A percentile compares a stretch with the other conserved stretches of the same genome.
phyloP scores from a whole-genome alignment of 2,888 invertebrate species.

The Phytoseiulus persimilis region DNA sequence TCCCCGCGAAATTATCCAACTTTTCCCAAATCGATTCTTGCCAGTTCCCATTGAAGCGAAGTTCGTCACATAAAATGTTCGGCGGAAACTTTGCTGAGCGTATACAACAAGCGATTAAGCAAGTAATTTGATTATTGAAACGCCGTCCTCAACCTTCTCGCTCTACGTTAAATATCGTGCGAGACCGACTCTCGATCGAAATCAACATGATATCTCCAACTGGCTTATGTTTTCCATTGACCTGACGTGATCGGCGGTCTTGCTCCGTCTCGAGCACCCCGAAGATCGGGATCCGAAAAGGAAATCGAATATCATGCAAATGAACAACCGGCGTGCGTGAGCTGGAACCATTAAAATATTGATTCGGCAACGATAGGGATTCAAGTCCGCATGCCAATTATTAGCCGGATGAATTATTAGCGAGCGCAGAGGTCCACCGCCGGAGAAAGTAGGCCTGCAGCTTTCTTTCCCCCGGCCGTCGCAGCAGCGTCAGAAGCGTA shows the following conservation, averaged over 20 bases:
- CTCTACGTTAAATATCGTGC: no score
- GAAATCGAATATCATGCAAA: background rate
- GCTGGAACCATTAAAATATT: background rate
- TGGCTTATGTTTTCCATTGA: background rate
- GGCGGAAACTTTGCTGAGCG: no score
- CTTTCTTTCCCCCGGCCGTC: background rate
- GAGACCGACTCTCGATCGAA: no score
- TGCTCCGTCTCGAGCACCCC: background rate
- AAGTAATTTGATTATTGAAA: no score
- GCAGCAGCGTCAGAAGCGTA: background rate
- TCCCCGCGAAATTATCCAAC: no score
- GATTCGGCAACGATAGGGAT: background rate
- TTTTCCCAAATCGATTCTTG: no score
- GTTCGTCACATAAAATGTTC: no score
- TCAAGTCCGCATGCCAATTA: background rate
- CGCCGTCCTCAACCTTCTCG: no score
- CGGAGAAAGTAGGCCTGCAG: background rate
- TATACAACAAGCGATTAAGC: no score
- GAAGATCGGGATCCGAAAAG: background rate
- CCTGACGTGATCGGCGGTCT: background rate
- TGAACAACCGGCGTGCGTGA: background rate
- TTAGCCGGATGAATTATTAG: background rate
- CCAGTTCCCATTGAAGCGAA: no score
- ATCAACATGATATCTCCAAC: no score
- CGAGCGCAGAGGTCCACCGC: background rate